Conservation (phyloP, 1,140 invertebrate genomes). For the Apocrypta bakeri region DNA sequence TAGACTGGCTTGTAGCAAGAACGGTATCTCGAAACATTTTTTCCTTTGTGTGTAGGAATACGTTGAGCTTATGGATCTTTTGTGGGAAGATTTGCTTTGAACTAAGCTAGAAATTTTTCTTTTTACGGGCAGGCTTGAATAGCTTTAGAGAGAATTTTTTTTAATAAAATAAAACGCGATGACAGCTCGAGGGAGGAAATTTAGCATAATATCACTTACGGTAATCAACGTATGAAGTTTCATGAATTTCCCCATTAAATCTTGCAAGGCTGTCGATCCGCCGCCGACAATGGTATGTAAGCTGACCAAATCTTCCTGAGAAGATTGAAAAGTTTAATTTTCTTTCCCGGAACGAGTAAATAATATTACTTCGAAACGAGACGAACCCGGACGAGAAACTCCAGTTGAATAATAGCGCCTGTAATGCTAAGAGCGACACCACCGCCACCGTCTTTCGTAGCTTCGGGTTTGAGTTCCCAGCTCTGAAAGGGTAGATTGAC, state of each 20-base stretch:
- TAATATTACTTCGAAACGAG: too few relatives aligned
- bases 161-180: too few relatives aligned
- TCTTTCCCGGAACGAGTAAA: too few relatives aligned
- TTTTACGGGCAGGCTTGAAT: too few relatives aligned
- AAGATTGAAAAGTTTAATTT: too few relatives aligned
- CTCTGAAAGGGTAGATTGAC: conserved; percentile 89
- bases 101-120: too few relatives aligned
- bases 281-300: conserved; percentile 77
- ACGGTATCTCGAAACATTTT: not conserved
- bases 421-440: conserved; percentile 79
- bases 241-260: conserved; percentile 76
- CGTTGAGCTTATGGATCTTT: not conserved
- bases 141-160: too few relatives aligned
- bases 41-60: not conserved
- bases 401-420: conserved; percentile 81
- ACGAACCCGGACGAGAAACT: conserved; percentile 78
- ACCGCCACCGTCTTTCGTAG: conserved; percentile 68
- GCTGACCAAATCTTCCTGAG: conserved; percentile 75
- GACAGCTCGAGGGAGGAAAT: not conserved
- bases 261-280: conserved; percentile 74
- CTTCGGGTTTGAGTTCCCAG: conserved; percentile 86
- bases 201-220: conserved; percentile 63
- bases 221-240: conserved; percentile 74
- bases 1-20: conserved; percentile 4
- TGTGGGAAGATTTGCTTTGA: not conserved